These are phyloP conservation scores for Maniola jurtina DNA, from an alignment of 1,140 invertebrate genomes.

Conservation along the genomic window DNA sequence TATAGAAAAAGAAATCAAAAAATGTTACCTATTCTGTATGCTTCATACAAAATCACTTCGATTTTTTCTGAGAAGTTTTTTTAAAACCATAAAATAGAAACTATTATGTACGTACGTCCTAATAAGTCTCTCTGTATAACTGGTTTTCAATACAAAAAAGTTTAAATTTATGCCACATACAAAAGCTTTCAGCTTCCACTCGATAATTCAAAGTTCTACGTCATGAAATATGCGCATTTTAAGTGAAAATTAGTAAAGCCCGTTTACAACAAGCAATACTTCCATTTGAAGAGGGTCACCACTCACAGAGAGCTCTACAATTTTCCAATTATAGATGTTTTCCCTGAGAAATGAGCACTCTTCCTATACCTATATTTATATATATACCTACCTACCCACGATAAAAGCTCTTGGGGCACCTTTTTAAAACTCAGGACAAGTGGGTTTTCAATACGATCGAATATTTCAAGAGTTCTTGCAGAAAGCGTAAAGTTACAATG, in stretches of 20 bases:
- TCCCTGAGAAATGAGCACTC: slow-evolving; percentile 44
- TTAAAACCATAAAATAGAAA: no score
- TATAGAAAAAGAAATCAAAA: no score
- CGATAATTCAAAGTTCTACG: neutral
- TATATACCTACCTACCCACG: slow-evolving; percentile 14
- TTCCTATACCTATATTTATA: slow-evolving; percentile 19
- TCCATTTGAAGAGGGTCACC: slow-evolving; percentile 59
- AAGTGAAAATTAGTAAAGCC: slow-evolving; percentile 8
- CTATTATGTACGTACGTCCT: no score
- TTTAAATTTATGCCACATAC: neutral
- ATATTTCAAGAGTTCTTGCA: neutral
- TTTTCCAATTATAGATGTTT: slow-evolving; percentile 68
- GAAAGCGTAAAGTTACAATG: neutral
- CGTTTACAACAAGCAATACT: slow-evolving; percentile 28
- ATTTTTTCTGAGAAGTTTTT: no score
- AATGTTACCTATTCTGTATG: no score
- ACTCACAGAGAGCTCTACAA: slow-evolving; percentile 48
- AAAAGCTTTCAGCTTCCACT: neutral
- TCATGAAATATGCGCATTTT: slow-evolving; percentile 10
- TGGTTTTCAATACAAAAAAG: no score
- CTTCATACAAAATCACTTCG: no score
- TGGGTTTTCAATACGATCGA: slow-evolving; percentile 2
- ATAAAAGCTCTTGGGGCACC: slow-evolving; percentile 36
- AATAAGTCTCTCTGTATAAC: no score
- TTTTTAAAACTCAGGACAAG: slow-evolving; percentile 29